These are phyloP conservation scores for Myrmecophaga tridactyla DNA, from an alignment of 2,113 vertebrate genomes.

Conservation along the genomic window DNA sequence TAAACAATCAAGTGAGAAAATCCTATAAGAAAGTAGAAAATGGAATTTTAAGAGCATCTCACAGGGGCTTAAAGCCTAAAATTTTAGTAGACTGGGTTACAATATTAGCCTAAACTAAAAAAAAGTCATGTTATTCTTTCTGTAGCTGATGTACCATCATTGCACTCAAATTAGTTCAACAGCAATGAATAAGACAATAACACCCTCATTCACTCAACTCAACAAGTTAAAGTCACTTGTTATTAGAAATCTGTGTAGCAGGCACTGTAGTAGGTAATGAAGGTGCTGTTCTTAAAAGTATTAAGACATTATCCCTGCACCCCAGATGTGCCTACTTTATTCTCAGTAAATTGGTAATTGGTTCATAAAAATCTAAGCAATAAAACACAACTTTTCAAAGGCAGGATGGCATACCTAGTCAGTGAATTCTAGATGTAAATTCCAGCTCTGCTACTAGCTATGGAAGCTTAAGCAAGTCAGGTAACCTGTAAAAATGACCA, in stretches of 20 bases:
- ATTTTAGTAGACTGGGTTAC: background rate
- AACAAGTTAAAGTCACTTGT: background rate
- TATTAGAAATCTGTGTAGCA: background rate
- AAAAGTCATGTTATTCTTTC: background rate
- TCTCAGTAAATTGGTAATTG: background rate
- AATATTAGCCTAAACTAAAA: background rate
- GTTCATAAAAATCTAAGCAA: background rate
- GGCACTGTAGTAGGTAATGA: background rate
- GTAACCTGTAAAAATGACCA: background rate
- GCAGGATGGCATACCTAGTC: background rate
- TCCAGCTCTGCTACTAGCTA: background rate
- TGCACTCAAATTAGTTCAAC: background rate
- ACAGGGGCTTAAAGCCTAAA: background rate
- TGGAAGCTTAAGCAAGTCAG: background rate
- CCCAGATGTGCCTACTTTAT: background rate
- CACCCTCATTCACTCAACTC: background rate
- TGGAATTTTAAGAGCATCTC: background rate
- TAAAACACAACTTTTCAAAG: background rate
- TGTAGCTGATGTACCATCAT: background rate
- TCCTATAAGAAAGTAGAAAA: background rate
- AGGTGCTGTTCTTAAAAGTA: background rate
- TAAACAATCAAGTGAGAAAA: background rate
- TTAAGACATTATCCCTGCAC: background rate
- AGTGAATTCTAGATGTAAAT: background rate
- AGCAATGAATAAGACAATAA: background rate